Percentiles rank a stretch among this genome's conserved stretches.
Evolutionary conservation across 2,113 vertebrate species (phyloP).

Genomic region (Pelecanus crispus): DNA sequence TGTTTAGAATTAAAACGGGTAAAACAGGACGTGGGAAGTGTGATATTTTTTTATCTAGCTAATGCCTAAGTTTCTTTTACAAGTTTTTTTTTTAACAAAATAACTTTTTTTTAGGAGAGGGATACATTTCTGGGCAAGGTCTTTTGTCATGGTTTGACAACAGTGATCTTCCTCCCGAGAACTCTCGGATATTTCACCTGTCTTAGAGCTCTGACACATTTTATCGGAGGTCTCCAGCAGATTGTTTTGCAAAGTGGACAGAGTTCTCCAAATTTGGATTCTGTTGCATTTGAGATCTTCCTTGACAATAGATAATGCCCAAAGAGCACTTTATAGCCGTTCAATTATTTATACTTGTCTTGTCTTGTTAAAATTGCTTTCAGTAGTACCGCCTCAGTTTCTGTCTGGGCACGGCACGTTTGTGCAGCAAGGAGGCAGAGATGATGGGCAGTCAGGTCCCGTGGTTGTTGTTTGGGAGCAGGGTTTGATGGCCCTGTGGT

Average conservation of each 20-base stretch:
- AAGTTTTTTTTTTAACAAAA: not conserved
- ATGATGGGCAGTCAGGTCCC: not conserved
- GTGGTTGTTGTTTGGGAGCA: not conserved
- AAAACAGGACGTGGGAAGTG: not conserved
- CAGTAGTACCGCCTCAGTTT: not conserved
- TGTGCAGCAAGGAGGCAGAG: not conserved
- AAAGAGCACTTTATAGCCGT: constrained; percentile 52
- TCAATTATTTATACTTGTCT: constrained; percentile 67
- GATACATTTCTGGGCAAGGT: not conserved
- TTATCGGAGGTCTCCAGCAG: not conserved
- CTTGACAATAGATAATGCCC: constrained; percentile 31
- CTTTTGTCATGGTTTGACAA: not conserved
- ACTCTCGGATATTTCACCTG: not conserved
- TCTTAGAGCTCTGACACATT: not conserved
- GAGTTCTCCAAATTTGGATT: constrained; percentile 48
- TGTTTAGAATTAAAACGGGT: not conserved
- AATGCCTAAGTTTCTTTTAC: not conserved
- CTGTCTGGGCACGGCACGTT: not conserved
- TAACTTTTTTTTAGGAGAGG: not conserved
- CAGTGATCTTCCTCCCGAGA: not conserved
- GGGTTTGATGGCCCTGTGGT: not conserved
- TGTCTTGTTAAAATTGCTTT: constrained; percentile 67
- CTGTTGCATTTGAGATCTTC: constrained; percentile 60
- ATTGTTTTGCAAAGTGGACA: constrained; percentile 46
- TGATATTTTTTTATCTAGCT: not conserved